Percentiles rank a stretch among this genome's conserved stretches.
Evolutionary conservation across 1,140 invertebrate genomes (phyloP).

Genomic region (Mycetomoellerius zeteki): DNA sequence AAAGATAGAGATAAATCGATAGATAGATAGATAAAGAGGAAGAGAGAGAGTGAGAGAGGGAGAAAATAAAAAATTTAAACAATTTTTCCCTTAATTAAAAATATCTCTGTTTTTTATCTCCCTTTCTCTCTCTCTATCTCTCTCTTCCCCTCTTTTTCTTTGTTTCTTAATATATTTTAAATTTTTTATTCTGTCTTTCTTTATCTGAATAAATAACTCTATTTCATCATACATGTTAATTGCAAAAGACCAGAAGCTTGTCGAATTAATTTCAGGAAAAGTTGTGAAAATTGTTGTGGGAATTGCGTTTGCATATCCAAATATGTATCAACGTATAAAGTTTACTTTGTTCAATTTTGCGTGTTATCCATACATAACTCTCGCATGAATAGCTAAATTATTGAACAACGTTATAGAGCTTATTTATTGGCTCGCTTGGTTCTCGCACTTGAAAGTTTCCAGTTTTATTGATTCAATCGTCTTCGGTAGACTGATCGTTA

Average conservation of each 20-base stretch:
- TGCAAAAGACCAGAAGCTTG: background rate
- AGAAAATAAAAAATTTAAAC: conserved; percentile 3
- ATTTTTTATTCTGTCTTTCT: background rate
- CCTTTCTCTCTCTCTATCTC: background rate
- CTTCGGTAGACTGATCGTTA: conserved; percentile 9
- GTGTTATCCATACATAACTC: background rate
- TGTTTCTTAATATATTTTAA: background rate
- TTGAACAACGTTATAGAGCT: background rate
- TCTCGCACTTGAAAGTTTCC: background rate
- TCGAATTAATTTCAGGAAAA: conserved; percentile 29
- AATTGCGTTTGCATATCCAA: conserved; percentile 9
- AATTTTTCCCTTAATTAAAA: background rate
- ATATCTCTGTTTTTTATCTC: background rate
- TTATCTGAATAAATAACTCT: conserved; percentile 9
- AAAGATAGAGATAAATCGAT: background rate
- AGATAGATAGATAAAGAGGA: background rate
- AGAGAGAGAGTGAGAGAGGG: background rate
- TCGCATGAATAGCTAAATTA: conserved; percentile 25
- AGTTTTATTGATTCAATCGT: background rate
- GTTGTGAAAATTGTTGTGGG: conserved; percentile 4
- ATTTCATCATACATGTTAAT: background rate
- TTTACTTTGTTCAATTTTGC: background rate
- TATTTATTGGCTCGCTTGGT: conserved; percentile 17
- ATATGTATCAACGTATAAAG: background rate
- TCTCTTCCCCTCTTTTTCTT: background rate